Evolutionary conservation across 2,113 vertebrate species (phyloP), one percentile per base, ranked within the genome.

Genomic region (Gymnarchus niloticus): DNA sequence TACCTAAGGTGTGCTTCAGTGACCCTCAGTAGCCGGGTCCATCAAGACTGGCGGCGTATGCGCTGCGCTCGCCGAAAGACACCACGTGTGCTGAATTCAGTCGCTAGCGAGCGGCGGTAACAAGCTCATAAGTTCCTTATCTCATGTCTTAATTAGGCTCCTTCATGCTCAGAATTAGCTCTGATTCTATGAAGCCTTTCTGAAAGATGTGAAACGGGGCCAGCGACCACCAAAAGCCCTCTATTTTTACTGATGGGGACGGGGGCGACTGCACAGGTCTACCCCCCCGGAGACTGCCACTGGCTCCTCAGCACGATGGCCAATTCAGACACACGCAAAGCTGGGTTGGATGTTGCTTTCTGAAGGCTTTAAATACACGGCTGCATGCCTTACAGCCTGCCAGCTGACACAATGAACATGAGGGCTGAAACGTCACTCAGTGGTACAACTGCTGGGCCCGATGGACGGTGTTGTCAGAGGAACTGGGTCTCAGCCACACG

Each of bases 111-210:
- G 81, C 14, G 2, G 2, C 41, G 21, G 41, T 56, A 83, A 57
- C 52, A 48, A 81, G 49, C 52, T 56, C 49, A 83, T 83, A 41
- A 83, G n/a, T 52, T 56, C 33, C 52, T 19, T 54, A 25, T 28
- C 81, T 21, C 28, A 83, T 14, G 52, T 0, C 21, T 41, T 83
- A 56, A 56, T 83, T 56, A 56, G 52, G 49, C 44, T 28, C 78
- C n/a, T 81, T 81, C 78, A 33, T 48, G 19, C 52, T 83, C 17
- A 56, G 25, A 83, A 83, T 56, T 56, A 56, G 56, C 25, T 83
- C 25, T 9, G 51, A n/a, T 37, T 28, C 51, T 54, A 28, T 51
- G 51, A 83, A 57, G 81, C 56, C 52, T 37, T 48, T 83, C 41
- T 57, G n/a, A 54, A 41, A 56, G 81, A 19, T 19, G 37, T n/a